phyloP scores from a whole-genome alignment of 2,888 invertebrate genomes.

The Melanostoma scalare region DNA sequence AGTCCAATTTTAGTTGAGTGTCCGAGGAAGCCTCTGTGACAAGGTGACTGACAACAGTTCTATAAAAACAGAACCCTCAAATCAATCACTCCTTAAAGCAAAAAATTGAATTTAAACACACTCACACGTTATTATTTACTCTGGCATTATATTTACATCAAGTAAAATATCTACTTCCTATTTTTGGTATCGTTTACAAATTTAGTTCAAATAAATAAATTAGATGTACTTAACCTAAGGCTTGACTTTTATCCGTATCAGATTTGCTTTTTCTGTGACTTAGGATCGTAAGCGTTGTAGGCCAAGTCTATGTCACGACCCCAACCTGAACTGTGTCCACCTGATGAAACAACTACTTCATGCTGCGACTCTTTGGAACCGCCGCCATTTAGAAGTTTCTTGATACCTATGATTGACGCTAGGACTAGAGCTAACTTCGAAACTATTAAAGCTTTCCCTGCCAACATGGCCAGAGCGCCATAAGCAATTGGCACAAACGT shows the following conservation, averaged over 20 bases:
- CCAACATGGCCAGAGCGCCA: slow-evolving; percentile 90
- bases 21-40: too few relatives aligned
- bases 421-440: slow-evolving; percentile 91
- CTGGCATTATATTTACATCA: slow-evolving; percentile 22
- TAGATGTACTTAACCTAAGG: not conserved
- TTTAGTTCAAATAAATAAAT: slow-evolving; percentile 39
- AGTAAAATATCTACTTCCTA: slow-evolving; percentile 6
- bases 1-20: too few relatives aligned
- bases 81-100: not conserved
- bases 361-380: slow-evolving; percentile 86
- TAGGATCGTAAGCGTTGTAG: slow-evolving; percentile 84
- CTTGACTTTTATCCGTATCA: not conserved
- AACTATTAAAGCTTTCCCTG: slow-evolving; percentile 93
- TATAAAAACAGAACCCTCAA: too few relatives aligned
- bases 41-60: too few relatives aligned
- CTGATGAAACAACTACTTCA: slow-evolving; percentile 88
- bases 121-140: not conserved
- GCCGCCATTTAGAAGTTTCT: slow-evolving; percentile 89
- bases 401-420: slow-evolving; percentile 92
- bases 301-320: slow-evolving; percentile 86
- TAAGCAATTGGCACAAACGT: slow-evolving; percentile 92
- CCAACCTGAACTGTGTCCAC: slow-evolving; percentile 88
- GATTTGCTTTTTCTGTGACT: slow-evolving; percentile 77
- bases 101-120: not conserved
- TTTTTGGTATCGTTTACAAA: slow-evolving; percentile 64